Evolutionary conservation across 2,113 vertebrate species (phyloP).

Genomic region (Brachirus orientalis): DNA sequence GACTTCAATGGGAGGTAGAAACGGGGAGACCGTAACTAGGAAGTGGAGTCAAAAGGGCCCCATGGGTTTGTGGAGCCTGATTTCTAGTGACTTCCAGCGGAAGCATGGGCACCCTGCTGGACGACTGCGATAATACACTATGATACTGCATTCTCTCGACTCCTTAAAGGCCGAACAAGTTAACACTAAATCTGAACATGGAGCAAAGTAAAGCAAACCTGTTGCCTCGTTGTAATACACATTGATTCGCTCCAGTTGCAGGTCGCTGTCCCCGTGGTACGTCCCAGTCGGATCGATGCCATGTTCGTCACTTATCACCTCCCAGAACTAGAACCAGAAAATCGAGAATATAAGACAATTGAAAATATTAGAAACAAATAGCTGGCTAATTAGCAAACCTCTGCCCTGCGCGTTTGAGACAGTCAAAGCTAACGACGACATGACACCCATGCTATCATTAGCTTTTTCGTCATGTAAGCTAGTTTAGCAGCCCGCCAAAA

Average conservation of each 20-base stretch:
- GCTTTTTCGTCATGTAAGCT: conserved; percentile 18
- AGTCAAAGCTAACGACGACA: not conserved
- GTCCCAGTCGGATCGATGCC: conserved; percentile 68
- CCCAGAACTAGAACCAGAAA: conserved; percentile 59
- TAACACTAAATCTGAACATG: not conserved
- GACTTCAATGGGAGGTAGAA: conserved; percentile 16
- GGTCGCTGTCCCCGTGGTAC: conserved; percentile 67
- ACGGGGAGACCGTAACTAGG: conserved; percentile 46
- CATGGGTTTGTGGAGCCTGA: not conserved
- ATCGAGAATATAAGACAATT: not conserved
- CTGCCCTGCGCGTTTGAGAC: too few relatives aligned
- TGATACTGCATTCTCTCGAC: conserved; percentile 19
- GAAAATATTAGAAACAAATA: not conserved
- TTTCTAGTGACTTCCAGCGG: not conserved
- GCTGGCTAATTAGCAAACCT: not conserved
- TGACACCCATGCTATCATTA: conserved; percentile 2
- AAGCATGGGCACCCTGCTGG: conserved; percentile 21
- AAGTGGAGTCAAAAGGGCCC: not conserved
- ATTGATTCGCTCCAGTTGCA: conserved; percentile 69
- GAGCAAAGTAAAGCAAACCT: conserved; percentile 34
- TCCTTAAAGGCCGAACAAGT: not conserved
- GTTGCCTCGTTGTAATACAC: conserved; percentile 71
- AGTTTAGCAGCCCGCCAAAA: conserved; percentile 31
- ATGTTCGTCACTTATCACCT: conserved; percentile 72
- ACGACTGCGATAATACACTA: not conserved